Conservation (phyloP, 1,140 invertebrate species). For the Lasaia peninsularis region DNA sequence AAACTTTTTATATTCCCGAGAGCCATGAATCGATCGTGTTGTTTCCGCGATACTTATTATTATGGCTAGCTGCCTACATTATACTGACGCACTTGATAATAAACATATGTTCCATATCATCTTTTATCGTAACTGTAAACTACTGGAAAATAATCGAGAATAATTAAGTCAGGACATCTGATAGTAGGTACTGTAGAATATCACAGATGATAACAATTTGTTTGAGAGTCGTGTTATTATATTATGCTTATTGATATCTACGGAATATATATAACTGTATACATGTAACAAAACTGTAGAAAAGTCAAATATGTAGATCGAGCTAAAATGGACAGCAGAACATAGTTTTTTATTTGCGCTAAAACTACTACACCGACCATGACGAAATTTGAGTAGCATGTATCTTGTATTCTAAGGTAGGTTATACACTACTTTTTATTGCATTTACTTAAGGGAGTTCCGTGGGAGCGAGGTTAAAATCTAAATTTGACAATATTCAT, state of each 20-base stretch:
- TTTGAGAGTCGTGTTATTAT: background rate
- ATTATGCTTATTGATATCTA: background rate
- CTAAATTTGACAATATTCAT: too few species aligned
- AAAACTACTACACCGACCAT: too few species aligned
- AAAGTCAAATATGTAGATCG: too few species aligned
- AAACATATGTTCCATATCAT: slow-evolving; percentile 23
- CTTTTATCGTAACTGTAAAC: slow-evolving; percentile 24
- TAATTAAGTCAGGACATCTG: background rate
- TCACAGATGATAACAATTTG: background rate
- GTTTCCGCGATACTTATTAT: slow-evolving; percentile 15
- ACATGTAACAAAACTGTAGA: too few species aligned
- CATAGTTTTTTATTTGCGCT: too few species aligned
- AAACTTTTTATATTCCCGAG: background rate
- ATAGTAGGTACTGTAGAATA: background rate
- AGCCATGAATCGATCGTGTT: slow-evolving; percentile 8
- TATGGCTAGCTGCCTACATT: slow-evolving; percentile 18
- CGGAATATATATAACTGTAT: too few species aligned
- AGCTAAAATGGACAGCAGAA: too few species aligned
- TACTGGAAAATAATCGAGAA: slow-evolving; percentile 6
- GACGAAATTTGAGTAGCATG: too few species aligned
- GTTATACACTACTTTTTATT: too few species aligned
- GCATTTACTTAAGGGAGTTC: too few species aligned
- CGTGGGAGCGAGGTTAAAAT: too few species aligned
- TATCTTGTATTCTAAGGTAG: too few species aligned
- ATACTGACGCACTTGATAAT: slow-evolving; percentile 22